Percentiles rank a stretch among this genome's conserved stretches.
phyloP scores from a whole-genome alignment of 2,888 invertebrate species.

The Pilophorus perplexus region DNA sequence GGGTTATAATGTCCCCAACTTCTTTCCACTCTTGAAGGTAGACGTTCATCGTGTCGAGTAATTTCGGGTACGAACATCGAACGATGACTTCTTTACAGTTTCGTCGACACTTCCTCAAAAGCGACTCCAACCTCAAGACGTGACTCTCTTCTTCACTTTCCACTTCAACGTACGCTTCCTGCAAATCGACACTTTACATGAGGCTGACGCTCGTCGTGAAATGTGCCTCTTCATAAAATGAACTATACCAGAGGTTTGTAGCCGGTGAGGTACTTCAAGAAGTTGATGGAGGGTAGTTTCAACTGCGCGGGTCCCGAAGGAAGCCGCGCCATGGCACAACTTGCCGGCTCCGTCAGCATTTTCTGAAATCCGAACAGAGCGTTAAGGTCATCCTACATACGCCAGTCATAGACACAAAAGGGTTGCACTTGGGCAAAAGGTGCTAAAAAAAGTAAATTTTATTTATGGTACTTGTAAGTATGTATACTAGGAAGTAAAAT shows the following conservation, averaged over 20 bases:
- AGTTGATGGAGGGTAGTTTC: constrained; percentile 25
- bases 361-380: constrained; percentile 53
- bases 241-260: constrained; percentile 35
- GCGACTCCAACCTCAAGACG: constrained; percentile 37
- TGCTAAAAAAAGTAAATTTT: neutral
- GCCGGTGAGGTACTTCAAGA: constrained; percentile 34
- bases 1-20: constrained; percentile 52
- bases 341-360: constrained; percentile 58
- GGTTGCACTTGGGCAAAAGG: neutral
- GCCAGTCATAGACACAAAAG: neutral
- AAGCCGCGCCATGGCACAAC: constrained; percentile 57
- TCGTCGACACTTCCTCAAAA: constrained; percentile 62
- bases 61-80: constrained; percentile 59
- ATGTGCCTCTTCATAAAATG: too few species aligned
- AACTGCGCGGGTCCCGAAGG: neutral
- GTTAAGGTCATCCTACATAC: neutral
- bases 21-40: constrained; percentile 60
- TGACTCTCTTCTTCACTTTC: constrained; percentile 21
- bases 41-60: constrained; percentile 64
- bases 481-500: too few species aligned
- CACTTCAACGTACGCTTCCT: constrained; percentile 17
- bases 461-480: too few species aligned
- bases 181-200: neutral
- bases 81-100: constrained; percentile 64
- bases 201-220: too few species aligned